phyloP scores from a whole-genome alignment of 1,140 invertebrate species.

The Achroia grisella region DNA sequence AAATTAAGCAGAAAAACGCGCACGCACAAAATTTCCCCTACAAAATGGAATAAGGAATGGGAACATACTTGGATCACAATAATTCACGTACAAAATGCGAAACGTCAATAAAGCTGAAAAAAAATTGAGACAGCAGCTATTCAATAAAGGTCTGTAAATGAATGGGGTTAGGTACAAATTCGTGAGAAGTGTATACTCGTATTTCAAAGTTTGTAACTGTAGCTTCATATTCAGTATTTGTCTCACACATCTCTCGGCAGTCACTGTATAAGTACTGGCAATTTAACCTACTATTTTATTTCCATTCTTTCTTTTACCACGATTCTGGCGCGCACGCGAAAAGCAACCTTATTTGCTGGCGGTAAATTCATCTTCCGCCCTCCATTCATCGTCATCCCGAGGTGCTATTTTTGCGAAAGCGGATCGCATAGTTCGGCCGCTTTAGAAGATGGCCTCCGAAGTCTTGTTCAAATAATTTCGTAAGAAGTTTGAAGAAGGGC shows the following conservation, averaged over 20 bases:
- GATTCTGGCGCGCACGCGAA: conserved; percentile 14
- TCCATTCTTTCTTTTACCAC: conserved; percentile 26
- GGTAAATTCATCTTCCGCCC: conserved; percentile 18
- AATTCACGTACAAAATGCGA: conserved; percentile 35
- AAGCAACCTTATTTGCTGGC: conserved; percentile 18
- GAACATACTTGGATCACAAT: conserved; percentile 31
- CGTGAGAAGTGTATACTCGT: not conserved
- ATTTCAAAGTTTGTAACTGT: conserved; percentile 25
- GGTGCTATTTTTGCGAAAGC: conserved; percentile 34
- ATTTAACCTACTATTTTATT: conserved; percentile 56
- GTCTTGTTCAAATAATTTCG: conserved; percentile 63
- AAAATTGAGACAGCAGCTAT: conserved; percentile 7
- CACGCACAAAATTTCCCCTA: conserved; percentile 20
- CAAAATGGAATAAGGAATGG: conserved; percentile 35
- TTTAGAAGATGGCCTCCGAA: conserved; percentile 24
- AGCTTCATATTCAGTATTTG: conserved; percentile 49
- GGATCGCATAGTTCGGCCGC: conserved; percentile 14
- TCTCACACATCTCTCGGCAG: conserved; percentile 47
- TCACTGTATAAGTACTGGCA: conserved; percentile 54
- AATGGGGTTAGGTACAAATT: not conserved
- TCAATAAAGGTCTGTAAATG: conserved; percentile 4
- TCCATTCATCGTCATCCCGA: conserved; percentile 13
- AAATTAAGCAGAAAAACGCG: conserved; percentile 34
- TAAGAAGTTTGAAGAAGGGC: conserved; percentile 56
- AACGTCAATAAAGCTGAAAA: conserved; percentile 29